Conservation (phyloP, 2,113 vertebrate species). For the Dissostichus mawsoni region DNA sequence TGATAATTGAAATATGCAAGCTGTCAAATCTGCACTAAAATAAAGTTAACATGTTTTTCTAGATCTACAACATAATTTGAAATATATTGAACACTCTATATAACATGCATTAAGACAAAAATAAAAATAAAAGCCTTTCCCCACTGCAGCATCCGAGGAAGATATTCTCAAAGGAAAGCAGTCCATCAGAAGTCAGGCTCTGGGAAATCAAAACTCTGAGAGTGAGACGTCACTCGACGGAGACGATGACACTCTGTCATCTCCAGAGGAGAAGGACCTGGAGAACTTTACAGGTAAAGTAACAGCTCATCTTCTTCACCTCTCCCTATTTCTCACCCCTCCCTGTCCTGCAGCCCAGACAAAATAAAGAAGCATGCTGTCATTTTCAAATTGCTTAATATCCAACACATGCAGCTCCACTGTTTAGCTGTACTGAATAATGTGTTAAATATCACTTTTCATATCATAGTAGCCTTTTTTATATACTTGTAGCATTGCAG, state of each 20-base stretch:
- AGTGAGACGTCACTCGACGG: conserved; percentile 91
- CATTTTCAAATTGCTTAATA: not conserved
- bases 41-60: not conserved
- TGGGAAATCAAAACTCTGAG: conserved; percentile 94
- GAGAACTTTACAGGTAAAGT: conserved; percentile 94
- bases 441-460: not conserved
- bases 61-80: not conserved
- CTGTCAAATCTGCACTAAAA: conserved; percentile 5
- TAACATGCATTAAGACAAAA: not conserved
- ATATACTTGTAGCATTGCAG: not conserved
- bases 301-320: conserved; percentile 24
- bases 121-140: conserved; percentile 24
- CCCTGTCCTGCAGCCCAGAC: not conserved
- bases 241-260: conserved; percentile 95
- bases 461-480: not conserved
- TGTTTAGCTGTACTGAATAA: not conserved
- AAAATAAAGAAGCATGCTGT: conserved; percentile 11
- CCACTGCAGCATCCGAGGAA: conserved; percentile 90
- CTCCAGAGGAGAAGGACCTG: conserved; percentile 96
- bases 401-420: not conserved
- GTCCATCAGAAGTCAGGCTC: conserved; percentile 92
- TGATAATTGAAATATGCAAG: conserved; percentile 3
- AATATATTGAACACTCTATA: not conserved
- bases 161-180: conserved; percentile 95
- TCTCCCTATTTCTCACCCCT: not conserved